These are phyloP conservation scores for Stenotaenia linearis DNA, from an alignment of 2,888 invertebrate genomes.

Conservation along the genomic window DNA sequence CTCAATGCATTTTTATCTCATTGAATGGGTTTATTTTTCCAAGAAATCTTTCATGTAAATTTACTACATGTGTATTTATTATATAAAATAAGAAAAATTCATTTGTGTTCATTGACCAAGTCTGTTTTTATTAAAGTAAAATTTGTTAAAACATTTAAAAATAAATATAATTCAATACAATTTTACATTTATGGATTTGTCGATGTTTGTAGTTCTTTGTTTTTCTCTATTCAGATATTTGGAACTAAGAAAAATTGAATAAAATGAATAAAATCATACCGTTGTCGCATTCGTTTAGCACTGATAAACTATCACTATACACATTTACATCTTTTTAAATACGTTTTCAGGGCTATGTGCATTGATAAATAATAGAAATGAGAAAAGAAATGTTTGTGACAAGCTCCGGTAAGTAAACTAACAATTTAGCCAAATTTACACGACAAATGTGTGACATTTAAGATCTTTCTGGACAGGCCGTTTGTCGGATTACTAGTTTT, in stretches of 20 bases:
- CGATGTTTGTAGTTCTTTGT: neutral
- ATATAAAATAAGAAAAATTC: neutral
- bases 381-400: neutral
- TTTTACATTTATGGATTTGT: neutral
- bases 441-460: neutral
- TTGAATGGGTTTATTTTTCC: slow-evolving; percentile 8
- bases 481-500: neutral
- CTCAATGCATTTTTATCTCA: neutral
- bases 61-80: neutral
- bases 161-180: slow-evolving; percentile 4
- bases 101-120: neutral
- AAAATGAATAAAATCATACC: neutral
- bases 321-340: neutral
- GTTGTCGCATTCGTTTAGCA: neutral
- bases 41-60: neutral
- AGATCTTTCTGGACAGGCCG: neutral
- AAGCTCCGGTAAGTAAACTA: neutral
- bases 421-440: too few relatives aligned
- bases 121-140: neutral
- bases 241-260: neutral
- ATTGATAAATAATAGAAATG: neutral
- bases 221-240: neutral
- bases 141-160: neutral
- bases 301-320: neutral
- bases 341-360: neutral